phyloP scores from a whole-genome alignment of 2,888 invertebrate species.

The Tricholauxania praeusta region DNA sequence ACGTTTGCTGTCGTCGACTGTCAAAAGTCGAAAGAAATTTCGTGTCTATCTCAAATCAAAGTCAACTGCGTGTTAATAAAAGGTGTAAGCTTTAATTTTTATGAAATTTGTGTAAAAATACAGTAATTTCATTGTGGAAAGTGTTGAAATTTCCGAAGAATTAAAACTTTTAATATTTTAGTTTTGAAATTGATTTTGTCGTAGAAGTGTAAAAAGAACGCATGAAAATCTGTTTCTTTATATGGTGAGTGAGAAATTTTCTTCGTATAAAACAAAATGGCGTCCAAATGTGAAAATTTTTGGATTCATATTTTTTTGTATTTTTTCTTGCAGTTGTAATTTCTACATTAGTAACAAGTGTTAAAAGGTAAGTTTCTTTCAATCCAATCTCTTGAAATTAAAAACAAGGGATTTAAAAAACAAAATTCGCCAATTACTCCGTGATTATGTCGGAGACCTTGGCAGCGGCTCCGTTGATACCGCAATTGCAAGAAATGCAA shows the following conservation, averaged over 20 bases:
- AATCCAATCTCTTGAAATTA: constrained; percentile 1
- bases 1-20: too few species aligned
- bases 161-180: too few species aligned
- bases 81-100: too few species aligned
- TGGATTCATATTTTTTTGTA: not conserved
- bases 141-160: too few species aligned
- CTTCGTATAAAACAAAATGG: constrained; percentile 28
- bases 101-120: too few species aligned
- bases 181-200: too few species aligned
- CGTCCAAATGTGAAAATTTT: not conserved
- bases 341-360: not conserved
- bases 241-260: constrained; percentile 23
- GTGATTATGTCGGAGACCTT: constrained; percentile 59
- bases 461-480: constrained; percentile 60
- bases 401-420: not conserved
- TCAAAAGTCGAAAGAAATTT: too few species aligned
- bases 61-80: too few species aligned
- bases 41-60: too few species aligned
- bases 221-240: not conserved
- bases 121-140: too few species aligned
- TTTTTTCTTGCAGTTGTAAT: constrained; percentile 14
- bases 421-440: not conserved
- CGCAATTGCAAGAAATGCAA: constrained; percentile 65
- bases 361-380: constrained; percentile 32
- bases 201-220: too few species aligned